phyloP scores from a whole-genome alignment of 2,888 invertebrate species.

The Agriopis marginaria region DNA sequence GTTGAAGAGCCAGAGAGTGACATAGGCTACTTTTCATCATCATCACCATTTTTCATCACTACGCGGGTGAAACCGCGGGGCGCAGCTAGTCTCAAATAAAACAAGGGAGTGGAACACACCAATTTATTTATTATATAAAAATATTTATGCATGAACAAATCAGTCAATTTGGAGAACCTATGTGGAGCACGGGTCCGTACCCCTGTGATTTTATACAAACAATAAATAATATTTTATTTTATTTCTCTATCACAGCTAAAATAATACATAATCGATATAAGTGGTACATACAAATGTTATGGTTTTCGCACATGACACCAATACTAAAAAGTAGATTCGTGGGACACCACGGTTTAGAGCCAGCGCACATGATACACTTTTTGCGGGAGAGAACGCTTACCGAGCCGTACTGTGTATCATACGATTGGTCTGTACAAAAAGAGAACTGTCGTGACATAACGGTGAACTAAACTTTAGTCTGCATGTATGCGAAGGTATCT shows the following conservation, averaged over 20 bases:
- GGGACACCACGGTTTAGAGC: background rate
- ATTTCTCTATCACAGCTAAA: constrained; percentile 56
- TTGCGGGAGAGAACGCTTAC: background rate
- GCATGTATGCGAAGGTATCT: too few species aligned
- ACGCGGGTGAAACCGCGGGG: too few species aligned
- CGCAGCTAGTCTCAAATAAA: background rate
- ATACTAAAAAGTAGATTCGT: background rate
- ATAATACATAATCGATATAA: constrained; percentile 34
- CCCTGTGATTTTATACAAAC: constrained; percentile 18
- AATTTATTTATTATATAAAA: constrained; percentile 43
- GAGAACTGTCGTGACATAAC: too few species aligned
- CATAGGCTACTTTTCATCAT: too few species aligned
- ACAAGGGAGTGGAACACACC: constrained; percentile 19
- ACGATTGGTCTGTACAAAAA: too few species aligned
- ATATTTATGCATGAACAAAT: constrained; percentile 42
- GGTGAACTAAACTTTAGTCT: too few species aligned
- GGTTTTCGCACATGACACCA: constrained; percentile 6
- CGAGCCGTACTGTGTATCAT: background rate
- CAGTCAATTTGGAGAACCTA: constrained; percentile 24
- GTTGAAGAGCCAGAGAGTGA: too few species aligned
- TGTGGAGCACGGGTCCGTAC: too few species aligned
- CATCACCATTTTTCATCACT: too few species aligned
- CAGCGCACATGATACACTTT: background rate
- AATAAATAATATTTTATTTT: constrained; percentile 16
- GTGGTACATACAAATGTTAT: background rate